Evolutionary conservation across 2,888 invertebrate genomes (phyloP).

Genomic region (Aspidiotus rigidus): DNA sequence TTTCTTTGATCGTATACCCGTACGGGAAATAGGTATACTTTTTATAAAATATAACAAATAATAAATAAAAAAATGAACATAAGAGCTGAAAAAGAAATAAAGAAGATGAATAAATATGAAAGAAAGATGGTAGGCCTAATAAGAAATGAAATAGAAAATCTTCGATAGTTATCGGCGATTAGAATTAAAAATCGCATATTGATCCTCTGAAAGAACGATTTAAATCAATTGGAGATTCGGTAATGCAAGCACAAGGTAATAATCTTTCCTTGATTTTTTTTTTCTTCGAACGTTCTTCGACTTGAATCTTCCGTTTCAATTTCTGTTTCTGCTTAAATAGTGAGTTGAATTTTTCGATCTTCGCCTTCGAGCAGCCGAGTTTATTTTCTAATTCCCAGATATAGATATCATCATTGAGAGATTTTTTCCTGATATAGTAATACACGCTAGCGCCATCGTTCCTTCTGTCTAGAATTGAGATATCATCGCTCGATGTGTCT

Average conservation of each 20-base stretch:
- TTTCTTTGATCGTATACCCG: not conserved
- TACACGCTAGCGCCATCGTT: not conserved
- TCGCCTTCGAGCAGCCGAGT: not conserved
- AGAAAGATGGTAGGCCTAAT: not conserved
- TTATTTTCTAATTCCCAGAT: not conserved
- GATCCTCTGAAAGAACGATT: slow-evolving; percentile 12
- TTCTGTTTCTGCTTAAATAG: slow-evolving; percentile 2
- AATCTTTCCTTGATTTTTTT: not conserved
- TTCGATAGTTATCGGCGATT: not conserved
- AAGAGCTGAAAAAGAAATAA: not conserved
- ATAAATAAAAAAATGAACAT: not conserved
- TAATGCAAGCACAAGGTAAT: not conserved
- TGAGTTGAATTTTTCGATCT: not conserved
- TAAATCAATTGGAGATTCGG: slow-evolving; percentile 1
- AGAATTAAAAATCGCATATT: not conserved
- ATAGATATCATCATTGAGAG: not conserved
- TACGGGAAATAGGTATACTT: too few relatives aligned
- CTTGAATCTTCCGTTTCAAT: not conserved
- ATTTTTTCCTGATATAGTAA: not conserved
- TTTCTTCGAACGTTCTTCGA: not conserved
- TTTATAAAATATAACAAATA: slow-evolving; percentile 2
- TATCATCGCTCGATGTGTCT: too few relatives aligned
- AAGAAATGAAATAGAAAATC: not conserved
- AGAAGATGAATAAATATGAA: not conserved
- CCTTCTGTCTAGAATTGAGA: slow-evolving; percentile 2